These are phyloP conservation scores for Echinometra lucunter DNA, from an alignment of 53 echinoderm and acorn worm species.

Conservation along the genomic window DNA sequence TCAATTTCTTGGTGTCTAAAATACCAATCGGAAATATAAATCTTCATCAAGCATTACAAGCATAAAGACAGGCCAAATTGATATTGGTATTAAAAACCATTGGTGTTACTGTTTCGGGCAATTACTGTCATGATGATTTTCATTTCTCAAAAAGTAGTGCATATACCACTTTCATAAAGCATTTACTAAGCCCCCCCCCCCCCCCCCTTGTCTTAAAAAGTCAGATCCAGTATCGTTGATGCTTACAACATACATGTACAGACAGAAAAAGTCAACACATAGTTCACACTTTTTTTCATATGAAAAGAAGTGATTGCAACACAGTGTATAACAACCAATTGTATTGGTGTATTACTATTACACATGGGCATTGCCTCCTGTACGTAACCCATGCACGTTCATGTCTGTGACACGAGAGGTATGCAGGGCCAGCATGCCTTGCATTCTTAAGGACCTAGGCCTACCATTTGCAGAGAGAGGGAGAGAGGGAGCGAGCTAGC, in stretches of 20 bases:
- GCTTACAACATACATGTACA: neutral
- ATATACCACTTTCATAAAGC: too few species aligned
- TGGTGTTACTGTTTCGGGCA: neutral
- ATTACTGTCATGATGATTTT: neutral
- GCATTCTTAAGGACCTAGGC: conserved; percentile 70
- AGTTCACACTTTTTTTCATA: neutral
- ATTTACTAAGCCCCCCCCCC: too few species aligned
- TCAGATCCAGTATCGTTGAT: neutral
- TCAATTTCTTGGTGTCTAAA: neutral
- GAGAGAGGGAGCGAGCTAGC: neutral
- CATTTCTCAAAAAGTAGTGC: neutral
- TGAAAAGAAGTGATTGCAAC: neutral
- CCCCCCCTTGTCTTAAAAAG: too few species aligned
- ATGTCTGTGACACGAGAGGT: conserved; percentile 59
- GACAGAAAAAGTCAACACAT: neutral
- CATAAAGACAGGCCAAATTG: neutral
- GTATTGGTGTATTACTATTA: conserved; percentile 29
- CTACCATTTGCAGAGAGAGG: conserved; percentile 66
- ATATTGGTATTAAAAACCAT: neutral
- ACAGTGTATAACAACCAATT: neutral
- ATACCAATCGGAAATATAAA: neutral
- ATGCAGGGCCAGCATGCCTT: conserved; percentile 61
- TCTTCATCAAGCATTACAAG: neutral
- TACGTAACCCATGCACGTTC: conserved; percentile 45
- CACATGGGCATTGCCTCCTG: neutral